Evolutionary conservation across 1,140 invertebrate species (phyloP).

Genomic region (Adoxophyes honmai): DNA sequence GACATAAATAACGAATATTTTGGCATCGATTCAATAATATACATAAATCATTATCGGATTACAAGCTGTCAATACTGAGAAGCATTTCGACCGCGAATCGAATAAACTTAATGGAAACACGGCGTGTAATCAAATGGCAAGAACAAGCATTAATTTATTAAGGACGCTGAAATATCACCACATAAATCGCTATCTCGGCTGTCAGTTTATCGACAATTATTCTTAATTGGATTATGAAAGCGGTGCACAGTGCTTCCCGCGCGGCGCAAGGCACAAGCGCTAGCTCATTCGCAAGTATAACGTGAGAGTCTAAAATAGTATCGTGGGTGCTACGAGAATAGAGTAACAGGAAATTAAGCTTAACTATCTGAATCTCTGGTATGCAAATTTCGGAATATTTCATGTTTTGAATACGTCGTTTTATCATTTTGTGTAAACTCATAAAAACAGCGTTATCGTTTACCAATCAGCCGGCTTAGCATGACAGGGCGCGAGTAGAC

Average conservation of each 20-base stretch:
- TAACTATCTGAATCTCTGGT: too few species aligned
- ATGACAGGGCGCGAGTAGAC: too few species aligned
- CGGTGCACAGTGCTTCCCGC: conserved; percentile 41
- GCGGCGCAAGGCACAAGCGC: conserved; percentile 24
- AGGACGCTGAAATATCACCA: conserved; percentile 73
- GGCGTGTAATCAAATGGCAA: conserved; percentile 68
- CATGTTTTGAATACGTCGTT: too few species aligned
- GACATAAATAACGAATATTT: conserved; percentile 1
- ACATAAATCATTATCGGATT: conserved; percentile 41
- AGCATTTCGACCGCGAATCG: conserved; percentile 46
- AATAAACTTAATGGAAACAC: conserved; percentile 66
- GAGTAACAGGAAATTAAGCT: too few species aligned
- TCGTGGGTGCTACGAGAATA: too few species aligned
- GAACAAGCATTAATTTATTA: conserved; percentile 76
- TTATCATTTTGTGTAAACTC: too few species aligned
- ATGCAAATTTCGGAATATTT: too few species aligned
- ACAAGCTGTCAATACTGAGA: conserved; percentile 48
- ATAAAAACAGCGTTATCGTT: too few species aligned
- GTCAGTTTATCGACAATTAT: conserved; percentile 76
- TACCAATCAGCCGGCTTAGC: too few species aligned
- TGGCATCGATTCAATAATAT: conserved; percentile 16
- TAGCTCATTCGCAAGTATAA: conserved; percentile 6
- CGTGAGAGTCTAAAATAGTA: too few species aligned
- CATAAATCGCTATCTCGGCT: conserved; percentile 72
- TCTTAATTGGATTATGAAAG: conserved; percentile 76